Base-by-base conservation (phyloP, 37 sponge, comb jelly and placozoan species). In the Mnemiopsis leidyi region DNA sequence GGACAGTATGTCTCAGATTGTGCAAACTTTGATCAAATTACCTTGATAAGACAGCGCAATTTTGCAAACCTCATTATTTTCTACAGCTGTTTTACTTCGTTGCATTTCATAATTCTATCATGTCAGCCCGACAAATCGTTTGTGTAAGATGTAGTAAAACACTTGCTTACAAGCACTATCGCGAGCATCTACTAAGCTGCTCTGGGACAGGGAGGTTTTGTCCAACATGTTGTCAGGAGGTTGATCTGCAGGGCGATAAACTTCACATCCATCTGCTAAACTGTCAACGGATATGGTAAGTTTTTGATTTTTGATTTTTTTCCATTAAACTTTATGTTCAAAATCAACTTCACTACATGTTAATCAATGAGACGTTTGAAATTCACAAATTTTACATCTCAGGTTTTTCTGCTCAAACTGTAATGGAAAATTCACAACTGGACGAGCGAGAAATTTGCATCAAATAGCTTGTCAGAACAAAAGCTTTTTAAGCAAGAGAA, bases 271-370 rank as follows among this genome's bases (percentile, higher is more conserved):
- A 77, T 32, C 35, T 77, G 33, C 36, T 77, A 18, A 77, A 77
- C 32, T 77, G 79, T 77, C 79, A 77, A 20, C 33, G 36, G 33
- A 77, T 34, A 77, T 77, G 79, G 79, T 77, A 28, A 77, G 36
- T 77, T 3, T 5, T 71, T 71, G 25, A 29, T 23, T 2, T 29
- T 25, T 23, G n/a, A 71, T 18, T 48, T 18, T 48, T 48, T 48
- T 13, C 61, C 13, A 13, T 48, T 48, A 48, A 5, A 48, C 9
- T 48, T 13, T 13, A 48, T 48, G 61, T 18, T 48, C 13, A 18
- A 48, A 48, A 48, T 48, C 61, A 13, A 48, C 5, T 48, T 48
- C n/a, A n/a, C n/a, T n/a, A n/a, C n/a, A n/a, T n/a, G n/a, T n/a
- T n/a, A n/a, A n/a, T n/a, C n/a, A n/a, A n/a, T n/a, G n/a, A n/a